Evolutionary conservation across 2,797 vertebrate species (phyloP), one percentile per base, ranked within the genome.

Genomic region (Chiropotes sagulatus): DNA sequence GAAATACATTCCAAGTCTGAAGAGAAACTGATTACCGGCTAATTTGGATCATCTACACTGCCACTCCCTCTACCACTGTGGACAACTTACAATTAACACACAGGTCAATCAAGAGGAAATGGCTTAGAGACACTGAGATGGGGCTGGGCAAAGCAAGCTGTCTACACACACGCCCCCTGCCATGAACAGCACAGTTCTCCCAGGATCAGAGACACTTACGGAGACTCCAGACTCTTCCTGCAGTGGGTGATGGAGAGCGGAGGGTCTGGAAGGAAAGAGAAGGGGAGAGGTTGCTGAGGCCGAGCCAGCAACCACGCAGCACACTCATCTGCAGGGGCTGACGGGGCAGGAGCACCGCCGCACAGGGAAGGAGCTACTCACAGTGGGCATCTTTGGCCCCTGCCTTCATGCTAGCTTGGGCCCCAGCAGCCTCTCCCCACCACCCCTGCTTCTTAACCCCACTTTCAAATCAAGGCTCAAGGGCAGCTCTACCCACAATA

Each of bases 181-280:
- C 33, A 46, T 7, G 41, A 50, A 5, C n/a, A 28, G 36, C 76
- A 50, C 5, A 30, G 14, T 57, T 64, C 70, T 76, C 24, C 41
- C 1, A 26, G 67, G 89, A 36, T 61, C 79, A 33, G 46, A 87
- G 94, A 98, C 99, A 99, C 99, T 99, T 99, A 99, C 99, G 99
- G 99, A 98, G 99, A 99, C 98, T 99, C 99, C 98, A 99, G 98
- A 98, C 99, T 99, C 99, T 99, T 99, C 99, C 99, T 99, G 99
- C 98, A 99, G 99, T 99, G 99, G 82, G 99, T 99, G 98, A 99
- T 99, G 97, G 99, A 99, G 95, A 99, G 99, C 82, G 99, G 99
- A 94, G 99, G 99, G 98, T 99, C 99, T 99, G 98, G 93, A 98
- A 98, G 94, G 95, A 96, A 99, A 98, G 88, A 95, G 93, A 97